These are phyloP conservation scores for Apostichopus leukothele DNA, from an alignment of 53 echinoderm and acorn worm genomes.

Conservation along the genomic window DNA sequence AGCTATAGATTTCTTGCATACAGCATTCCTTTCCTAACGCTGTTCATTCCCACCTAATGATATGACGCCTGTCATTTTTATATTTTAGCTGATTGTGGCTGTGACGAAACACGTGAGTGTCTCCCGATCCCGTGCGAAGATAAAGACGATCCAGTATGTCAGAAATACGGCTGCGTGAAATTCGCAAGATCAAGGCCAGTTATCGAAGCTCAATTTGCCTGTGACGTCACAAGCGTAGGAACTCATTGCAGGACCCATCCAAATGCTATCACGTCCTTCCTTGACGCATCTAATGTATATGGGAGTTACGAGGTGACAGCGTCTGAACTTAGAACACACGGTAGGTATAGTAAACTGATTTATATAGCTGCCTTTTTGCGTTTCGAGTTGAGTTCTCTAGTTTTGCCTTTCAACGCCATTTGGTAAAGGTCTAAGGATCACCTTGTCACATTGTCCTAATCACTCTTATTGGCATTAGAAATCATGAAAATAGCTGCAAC, in stretches of 20 bases:
- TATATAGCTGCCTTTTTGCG: too few relatives aligned
- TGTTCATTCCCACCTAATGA: too few relatives aligned
- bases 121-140: conserved; percentile 6
- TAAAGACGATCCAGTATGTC: background rate
- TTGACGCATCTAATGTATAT: conserved; percentile 49
- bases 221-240: background rate
- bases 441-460: too few relatives aligned
- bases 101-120: background rate
- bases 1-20: too few relatives aligned
- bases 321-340: background rate
- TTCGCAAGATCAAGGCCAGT: conserved; percentile 20
- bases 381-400: too few relatives aligned
- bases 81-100: background rate
- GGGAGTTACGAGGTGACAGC: background rate
- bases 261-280: conserved; percentile 27
- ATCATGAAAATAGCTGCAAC: too few relatives aligned
- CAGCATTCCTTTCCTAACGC: too few relatives aligned
- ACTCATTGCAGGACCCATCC: background rate
- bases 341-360: background rate
- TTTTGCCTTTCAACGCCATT: too few relatives aligned
- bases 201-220: background rate
- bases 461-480: too few relatives aligned
- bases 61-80: background rate
- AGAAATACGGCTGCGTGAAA: background rate
- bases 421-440: too few relatives aligned